Evolutionary conservation across 2,797 vertebrate species (phyloP).

Genomic region (Bryconaethiops microstoma): DNA sequence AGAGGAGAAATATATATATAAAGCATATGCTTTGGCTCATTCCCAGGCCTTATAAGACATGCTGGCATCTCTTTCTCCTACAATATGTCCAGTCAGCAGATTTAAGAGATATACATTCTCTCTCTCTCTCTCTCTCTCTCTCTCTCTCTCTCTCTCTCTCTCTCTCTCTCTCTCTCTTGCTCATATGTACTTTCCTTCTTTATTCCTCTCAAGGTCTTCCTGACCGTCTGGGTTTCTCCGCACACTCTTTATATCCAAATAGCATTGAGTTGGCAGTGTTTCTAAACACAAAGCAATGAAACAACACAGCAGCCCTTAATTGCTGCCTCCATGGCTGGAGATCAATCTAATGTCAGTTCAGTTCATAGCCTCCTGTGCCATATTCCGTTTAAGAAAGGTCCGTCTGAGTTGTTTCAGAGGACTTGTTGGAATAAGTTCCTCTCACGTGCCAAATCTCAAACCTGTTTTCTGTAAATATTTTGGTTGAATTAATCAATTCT

Average conservation of each 20-base stretch:
- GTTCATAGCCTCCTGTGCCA: neutral
- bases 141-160: neutral
- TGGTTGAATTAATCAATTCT: neutral
- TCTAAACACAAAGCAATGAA: constrained; percentile 31
- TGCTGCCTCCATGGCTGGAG: constrained; percentile 24
- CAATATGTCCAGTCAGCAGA: constrained; percentile 22
- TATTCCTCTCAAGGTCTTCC: constrained; percentile 9
- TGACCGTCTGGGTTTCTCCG: neutral
- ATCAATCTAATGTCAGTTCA: constrained; percentile 35
- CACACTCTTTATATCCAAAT: constrained; percentile 13
- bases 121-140: neutral
- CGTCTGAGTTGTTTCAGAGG: neutral
- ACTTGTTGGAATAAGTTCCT: neutral
- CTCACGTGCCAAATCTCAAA: neutral
- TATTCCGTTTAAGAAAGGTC: no score
- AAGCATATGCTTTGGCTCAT: neutral
- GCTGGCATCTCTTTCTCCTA: neutral
- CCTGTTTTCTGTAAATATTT: neutral
- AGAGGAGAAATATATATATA: no score
- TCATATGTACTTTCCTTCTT: neutral
- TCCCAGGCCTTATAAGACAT: neutral
- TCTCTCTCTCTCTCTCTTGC: neutral
- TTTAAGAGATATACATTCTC: constrained; percentile 25
- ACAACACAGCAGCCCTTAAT: constrained; percentile 42
- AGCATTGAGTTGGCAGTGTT: constrained; percentile 10